Conservation (phyloP, 2,113 vertebrate genomes). For the Vidua macroura region DNA sequence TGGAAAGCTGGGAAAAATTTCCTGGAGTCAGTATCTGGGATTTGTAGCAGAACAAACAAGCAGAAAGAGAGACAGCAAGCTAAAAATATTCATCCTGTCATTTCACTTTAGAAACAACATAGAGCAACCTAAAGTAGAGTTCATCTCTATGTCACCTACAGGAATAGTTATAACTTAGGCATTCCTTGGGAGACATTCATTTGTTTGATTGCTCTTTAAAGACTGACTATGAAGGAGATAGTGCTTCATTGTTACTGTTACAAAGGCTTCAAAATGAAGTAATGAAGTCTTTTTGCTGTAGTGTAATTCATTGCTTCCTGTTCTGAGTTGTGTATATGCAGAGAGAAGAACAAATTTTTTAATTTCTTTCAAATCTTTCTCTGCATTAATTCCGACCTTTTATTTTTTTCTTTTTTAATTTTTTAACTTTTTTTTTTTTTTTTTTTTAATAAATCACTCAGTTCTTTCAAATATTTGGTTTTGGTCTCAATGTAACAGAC, state of each 20-base stretch:
- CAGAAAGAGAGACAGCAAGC: background rate
- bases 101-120: background rate
- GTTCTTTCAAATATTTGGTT: background rate
- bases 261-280: background rate
- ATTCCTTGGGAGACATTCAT: background rate
- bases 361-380: background rate
- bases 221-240: background rate
- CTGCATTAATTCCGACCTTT: background rate
- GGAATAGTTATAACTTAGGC: background rate
- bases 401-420: background rate
- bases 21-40: background rate
- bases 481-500: background rate
- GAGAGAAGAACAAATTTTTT: background rate
- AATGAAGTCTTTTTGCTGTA: background rate
- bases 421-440: background rate
- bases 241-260: background rate
- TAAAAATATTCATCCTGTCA: background rate
- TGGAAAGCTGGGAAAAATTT: background rate
- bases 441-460: background rate
- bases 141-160: background rate
- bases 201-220: background rate
- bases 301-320: background rate
- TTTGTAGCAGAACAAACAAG: background rate
- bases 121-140: background rate
- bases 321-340: background rate